Evolutionary conservation across 1,140 invertebrate species (phyloP), one percentile per base, ranked within the genome.

Genomic region (Drosophila quadrilineata): DNA sequence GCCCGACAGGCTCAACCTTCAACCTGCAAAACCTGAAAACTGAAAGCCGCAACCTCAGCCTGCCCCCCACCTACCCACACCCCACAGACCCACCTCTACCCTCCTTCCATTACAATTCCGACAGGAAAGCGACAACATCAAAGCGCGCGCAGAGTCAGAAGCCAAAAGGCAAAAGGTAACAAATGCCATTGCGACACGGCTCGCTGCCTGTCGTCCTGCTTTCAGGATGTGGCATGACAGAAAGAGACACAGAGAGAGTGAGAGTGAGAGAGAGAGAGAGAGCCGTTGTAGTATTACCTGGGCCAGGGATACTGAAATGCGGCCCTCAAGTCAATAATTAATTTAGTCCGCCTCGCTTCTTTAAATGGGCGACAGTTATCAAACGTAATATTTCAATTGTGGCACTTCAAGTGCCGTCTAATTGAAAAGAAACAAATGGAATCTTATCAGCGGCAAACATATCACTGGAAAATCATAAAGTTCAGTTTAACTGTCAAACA

Each of bases 321-420:
- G 24, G 35, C 43, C 52, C n/a, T n/a, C n/a, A n/a, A n/a, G n/a
- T n/a, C 43, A 21, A 10, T 43, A 65, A 40, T 40, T 58, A 28
- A 62, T 35, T 71, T 31, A 35, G 41, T n/a, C 45, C 49, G 43
- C 59, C 65, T 63, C 64, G 58, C n/a, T 56, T 35, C 49, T 21
- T 53, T 56, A 68, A 68, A 68, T 63, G 65, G 41, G 58, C 49
- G 65, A 56, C 70, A 72, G 58, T 72, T 76, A 73, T 84, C 68
- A 75, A 84, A 70, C 62, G 59, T 73, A 73, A 76, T 82, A 76
- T 76, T 84, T 70, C 68, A 84, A 76, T 76, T 76, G 75, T 60
- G 46, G 36, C 21, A 24, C 35, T 17, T 19, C 38, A 35, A 48
- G 35, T 52, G 31, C 12, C 54, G 48, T 49, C 24, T 70, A 75